Conservation (phyloP, 35 echinoderm and acorn worm species). For the Lytechinus variegatus region DNA sequence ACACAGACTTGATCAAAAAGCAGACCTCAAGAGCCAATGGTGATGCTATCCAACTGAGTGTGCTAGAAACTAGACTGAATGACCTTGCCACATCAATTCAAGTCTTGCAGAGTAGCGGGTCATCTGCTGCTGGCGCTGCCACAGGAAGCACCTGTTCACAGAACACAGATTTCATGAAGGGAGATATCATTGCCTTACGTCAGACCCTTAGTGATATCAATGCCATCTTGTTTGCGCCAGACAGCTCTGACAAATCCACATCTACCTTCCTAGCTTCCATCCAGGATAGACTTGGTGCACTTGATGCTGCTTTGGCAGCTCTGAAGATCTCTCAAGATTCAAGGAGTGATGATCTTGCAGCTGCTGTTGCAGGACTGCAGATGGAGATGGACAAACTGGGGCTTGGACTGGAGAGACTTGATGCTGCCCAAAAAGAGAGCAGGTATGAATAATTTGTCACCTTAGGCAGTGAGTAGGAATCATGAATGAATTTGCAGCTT, state of each 20-base stretch:
- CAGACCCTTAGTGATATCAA: slow-evolving; percentile 29
- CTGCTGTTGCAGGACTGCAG: slow-evolving; percentile 21
- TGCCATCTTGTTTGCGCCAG: background rate
- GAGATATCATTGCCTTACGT: background rate
- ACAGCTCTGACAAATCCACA: background rate
- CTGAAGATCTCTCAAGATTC: slow-evolving; percentile 19
- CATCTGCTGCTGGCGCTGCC: background rate
- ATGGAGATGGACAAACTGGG: slow-evolving; percentile 45
- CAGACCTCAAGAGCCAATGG: slow-evolving; percentile 9
- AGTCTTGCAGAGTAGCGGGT: background rate
- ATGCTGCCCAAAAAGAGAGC: slow-evolving; percentile 7
- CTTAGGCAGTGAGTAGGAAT: background rate
- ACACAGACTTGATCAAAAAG: slow-evolving; percentile 21
- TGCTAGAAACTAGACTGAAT: slow-evolving; percentile 36
- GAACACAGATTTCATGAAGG: background rate
- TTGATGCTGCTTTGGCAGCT: background rate
- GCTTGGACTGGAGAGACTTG: background rate
- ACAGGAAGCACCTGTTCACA: background rate
- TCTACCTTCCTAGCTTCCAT: slow-evolving; percentile 7
- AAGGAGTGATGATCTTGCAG: background rate
- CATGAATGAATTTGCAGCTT: too few species aligned
- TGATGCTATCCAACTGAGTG: slow-evolving; percentile 50
- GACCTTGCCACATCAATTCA: slow-evolving; percentile 30
- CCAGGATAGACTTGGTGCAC: background rate
- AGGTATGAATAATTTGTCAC: slow-evolving; percentile 7